Percentiles rank a stretch among this genome's conserved stretches.
phyloP scores from a whole-genome alignment of 2,797 vertebrate species.

The Hirundo rustica region DNA sequence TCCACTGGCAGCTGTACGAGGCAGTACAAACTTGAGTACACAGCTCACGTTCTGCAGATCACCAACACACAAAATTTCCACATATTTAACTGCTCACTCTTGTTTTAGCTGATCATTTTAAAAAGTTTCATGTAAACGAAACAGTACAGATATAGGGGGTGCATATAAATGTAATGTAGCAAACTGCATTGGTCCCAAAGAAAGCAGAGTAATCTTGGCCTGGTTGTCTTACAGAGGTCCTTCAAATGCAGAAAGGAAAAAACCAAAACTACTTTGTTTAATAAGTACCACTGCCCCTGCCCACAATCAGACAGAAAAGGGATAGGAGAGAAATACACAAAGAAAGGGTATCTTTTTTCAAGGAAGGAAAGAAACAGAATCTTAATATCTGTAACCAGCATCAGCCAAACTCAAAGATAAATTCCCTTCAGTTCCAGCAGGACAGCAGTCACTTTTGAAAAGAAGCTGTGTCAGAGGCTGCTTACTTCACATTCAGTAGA shows the following conservation, averaged over 20 bases:
- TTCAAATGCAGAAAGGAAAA: not conserved
- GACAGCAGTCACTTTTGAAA: not conserved
- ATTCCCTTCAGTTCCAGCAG: not conserved
- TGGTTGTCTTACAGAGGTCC: not conserved
- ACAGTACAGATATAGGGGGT: accelerated
- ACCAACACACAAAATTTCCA: not conserved
- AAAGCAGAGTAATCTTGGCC: not conserved
- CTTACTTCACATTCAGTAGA: not conserved
- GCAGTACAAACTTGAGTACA: accelerated
- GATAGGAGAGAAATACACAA: not conserved
- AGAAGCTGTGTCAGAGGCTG: not conserved
- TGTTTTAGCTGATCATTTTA: not conserved
- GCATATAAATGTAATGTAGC: not conserved
- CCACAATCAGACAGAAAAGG: not conserved
- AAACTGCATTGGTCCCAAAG: not conserved
- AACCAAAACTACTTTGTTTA: not conserved
- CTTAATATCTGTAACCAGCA: not conserved
- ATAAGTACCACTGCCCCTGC: not conserved
- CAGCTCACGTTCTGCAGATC: not conserved
- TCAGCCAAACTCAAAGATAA: not conserved
- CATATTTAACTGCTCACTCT: not conserved
- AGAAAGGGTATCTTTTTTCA: not conserved
- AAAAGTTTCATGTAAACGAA: not conserved
- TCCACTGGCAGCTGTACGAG: not conserved
- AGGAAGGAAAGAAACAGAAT: not conserved